Conservation (phyloP, 2,888 invertebrate genomes). For the Diarsia brunnea region DNA sequence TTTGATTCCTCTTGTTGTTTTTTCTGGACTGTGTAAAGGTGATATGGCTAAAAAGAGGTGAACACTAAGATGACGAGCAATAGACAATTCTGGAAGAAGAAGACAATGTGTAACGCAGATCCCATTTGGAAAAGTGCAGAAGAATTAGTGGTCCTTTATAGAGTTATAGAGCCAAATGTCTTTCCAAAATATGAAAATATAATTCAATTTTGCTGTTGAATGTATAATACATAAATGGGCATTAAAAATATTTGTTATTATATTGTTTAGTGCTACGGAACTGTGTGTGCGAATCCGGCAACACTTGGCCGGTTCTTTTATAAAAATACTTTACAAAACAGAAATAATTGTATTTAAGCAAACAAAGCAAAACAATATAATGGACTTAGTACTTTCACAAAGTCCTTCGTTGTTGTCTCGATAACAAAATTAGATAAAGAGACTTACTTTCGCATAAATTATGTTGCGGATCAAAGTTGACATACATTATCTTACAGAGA, state of each 20-base stretch:
- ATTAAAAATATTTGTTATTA: too few species aligned
- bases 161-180: neutral
- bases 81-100: neutral
- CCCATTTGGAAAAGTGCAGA: too few species aligned
- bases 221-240: too few species aligned
- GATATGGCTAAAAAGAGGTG: neutral
- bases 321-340: neutral
- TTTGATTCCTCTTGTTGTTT: neutral
- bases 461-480: slow-evolving; percentile 30
- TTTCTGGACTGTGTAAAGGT: neutral
- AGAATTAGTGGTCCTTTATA: too few species aligned
- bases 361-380: neutral
- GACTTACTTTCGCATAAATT: neutral
- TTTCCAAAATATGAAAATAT: too few species aligned
- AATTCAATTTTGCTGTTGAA: too few species aligned
- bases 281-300: too few species aligned
- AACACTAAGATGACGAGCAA: neutral
- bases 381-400: neutral
- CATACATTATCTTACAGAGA: slow-evolving; percentile 21
- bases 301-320: neutral
- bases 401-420: neutral
- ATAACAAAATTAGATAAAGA: slow-evolving; percentile 11
- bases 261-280: too few species aligned
- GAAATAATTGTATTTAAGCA: neutral
- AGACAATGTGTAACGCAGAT: neutral